Base-by-base conservation (phyloP, 2,888 invertebrate genomes). In the Acrocera orbiculus region DNA sequence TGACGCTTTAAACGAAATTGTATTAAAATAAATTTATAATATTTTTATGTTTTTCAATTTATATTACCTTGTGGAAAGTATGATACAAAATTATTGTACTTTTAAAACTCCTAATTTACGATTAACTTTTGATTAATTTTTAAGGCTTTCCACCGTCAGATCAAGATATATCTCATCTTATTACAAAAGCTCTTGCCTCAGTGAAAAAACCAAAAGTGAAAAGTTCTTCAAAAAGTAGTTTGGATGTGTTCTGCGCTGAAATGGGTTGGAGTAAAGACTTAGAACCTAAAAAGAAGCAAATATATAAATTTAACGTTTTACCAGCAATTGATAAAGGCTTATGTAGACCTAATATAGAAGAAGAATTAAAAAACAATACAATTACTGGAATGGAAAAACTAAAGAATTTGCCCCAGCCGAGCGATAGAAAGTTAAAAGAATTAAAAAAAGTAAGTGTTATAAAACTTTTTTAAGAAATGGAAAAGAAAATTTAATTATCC, bases 311-410 rank as follows among this genome's bases (percentile, higher is more conserved):
- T 3, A 4, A 15, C 6, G 14, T 10, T 14, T 2, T 8, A 3
- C 7, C 5, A 13, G 6, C 43, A 43, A 10, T 39, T 45, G 11
- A 19, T 13, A 46, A 53, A 65, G 25, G n/a, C n/a, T n/a, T n/a
- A n/a, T n/a, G n/a, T n/a, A n/a, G n/a, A n/a, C n/a, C n/a, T n/a
- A n/a, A n/a, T n/a, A n/a, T n/a, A n/a, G 67, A 69, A 4, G 27
- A 36, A 4, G 35, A 37, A 28, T 30, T 80, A 57, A 55, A 70
- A 44, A 76, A 71, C 40, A 71, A 74, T 27, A 62, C 65, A 3
- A 52, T 79, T 36, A 65, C 66, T 30, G 76, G 73, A 2, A 68
- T 77, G 46, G 79, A 80, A 46, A 66, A 72, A 45, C 45, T 3
- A 15, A 53, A 4, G 53, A 52, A 2, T 43, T 38, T 5, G 30